Evolutionary conservation across 2,888 invertebrate species (phyloP).

Genomic region (Spilosoma lubricipeda): DNA sequence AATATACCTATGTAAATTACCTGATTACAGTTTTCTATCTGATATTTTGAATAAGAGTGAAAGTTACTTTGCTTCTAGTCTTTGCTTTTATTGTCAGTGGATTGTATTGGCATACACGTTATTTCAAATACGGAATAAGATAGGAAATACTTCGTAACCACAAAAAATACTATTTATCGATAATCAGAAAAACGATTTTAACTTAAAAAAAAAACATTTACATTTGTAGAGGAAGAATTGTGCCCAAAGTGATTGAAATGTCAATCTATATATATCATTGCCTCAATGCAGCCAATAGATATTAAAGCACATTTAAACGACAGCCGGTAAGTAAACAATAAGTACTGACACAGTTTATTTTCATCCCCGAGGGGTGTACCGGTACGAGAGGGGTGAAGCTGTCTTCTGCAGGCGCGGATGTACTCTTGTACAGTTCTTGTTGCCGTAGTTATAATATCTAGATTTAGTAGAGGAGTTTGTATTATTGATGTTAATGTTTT

Average conservation of each 20-base stretch:
- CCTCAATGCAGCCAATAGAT: slow-evolving; percentile 9
- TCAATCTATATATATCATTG: background rate
- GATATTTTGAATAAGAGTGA: background rate
- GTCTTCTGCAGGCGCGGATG: slow-evolving; percentile 27
- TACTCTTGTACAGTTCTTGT: slow-evolving; percentile 37
- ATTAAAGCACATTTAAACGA: slow-evolving; percentile 16
- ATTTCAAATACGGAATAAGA: background rate
- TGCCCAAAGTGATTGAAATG: background rate
- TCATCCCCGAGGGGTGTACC: slow-evolving; percentile 21
- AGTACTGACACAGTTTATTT: slow-evolving; percentile 36
- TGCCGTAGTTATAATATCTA: slow-evolving; percentile 30
- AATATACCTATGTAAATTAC: background rate
- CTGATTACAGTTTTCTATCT: background rate
- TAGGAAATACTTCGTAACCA: background rate
- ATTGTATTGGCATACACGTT: too few species aligned
- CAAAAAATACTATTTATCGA: background rate
- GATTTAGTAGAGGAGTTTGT: slow-evolving; percentile 24
- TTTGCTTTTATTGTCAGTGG: background rate
- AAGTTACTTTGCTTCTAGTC: background rate
- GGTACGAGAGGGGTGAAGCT: slow-evolving; percentile 11
- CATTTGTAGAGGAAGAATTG: background rate
- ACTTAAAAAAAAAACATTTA: background rate
- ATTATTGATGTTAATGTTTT: slow-evolving; percentile 5
- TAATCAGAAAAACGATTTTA: background rate
- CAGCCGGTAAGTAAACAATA: slow-evolving; percentile 38